A percentile compares a stretch with the other conserved stretches of the same genome.
Conservation (phyloP, 2,113 vertebrate species). For the Ardeotis arabs region DNA sequence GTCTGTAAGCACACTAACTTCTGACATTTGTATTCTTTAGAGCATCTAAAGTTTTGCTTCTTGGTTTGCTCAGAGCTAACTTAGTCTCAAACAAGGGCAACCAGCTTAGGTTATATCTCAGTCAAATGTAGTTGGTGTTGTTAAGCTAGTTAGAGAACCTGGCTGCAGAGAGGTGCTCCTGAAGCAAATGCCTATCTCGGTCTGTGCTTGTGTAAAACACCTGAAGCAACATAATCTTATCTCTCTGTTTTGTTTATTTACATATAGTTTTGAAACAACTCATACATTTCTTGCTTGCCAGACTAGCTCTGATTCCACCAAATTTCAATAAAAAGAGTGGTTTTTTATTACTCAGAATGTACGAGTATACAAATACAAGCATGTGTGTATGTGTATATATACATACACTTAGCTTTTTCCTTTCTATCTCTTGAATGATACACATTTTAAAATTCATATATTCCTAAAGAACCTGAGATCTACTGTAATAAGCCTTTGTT, state of each 20-base stretch:
- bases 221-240: not conserved
- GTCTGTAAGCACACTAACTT: not conserved
- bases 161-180: not conserved
- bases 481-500: not conserved
- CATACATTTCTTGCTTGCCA: not conserved
- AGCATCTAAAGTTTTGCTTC: not conserved
- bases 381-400: not conserved
- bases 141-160: not conserved
- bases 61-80: not conserved
- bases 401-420: not conserved
- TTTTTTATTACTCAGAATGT: not conserved
- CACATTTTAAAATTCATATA: not conserved
- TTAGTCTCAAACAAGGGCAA: not conserved
- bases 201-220: not conserved
- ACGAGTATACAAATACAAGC: not conserved
- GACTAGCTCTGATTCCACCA: not conserved
- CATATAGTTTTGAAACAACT: not conserved
- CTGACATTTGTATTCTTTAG: not conserved
- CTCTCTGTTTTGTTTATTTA: not conserved
- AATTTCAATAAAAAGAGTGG: not conserved
- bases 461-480: not conserved
- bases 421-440: not conserved
- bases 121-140: not conserved
- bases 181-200: not conserved
- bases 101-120: not conserved